Evolutionary conservation across 2,888 invertebrate species (phyloP).

Genomic region (Ypsolopha sequella): DNA sequence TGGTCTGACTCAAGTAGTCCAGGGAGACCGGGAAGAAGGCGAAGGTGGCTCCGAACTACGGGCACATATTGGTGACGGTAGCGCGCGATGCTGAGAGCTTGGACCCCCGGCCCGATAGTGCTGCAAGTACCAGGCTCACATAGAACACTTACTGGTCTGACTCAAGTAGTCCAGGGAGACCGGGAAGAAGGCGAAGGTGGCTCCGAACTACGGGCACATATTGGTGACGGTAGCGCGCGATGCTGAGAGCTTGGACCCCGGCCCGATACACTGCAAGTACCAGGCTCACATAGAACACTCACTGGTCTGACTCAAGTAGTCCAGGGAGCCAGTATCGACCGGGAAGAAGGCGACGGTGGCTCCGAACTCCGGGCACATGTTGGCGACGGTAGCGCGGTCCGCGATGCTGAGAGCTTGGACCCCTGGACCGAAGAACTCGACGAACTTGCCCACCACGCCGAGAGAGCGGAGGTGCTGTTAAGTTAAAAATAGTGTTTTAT

Average conservation of each 20-base stretch:
- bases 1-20: conserved; percentile 87
- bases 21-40: conserved; percentile 95
- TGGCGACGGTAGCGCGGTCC: conserved; percentile 97
- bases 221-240: conserved; percentile 99
- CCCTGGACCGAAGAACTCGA: conserved; percentile 98
- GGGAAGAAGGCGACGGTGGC: conserved; percentile 97
- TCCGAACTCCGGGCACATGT: conserved; percentile 98
- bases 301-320: conserved; percentile 91
- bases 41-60: conserved; percentile 94
- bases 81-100: conserved; percentile 95
- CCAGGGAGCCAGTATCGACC: conserved; percentile 83
- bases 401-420: conserved; percentile 92
- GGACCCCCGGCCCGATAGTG: conserved; percentile 93
- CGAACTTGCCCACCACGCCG: conserved; percentile 98
- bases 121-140: background rate
- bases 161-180: conserved; percentile 88
- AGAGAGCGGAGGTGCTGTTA: conserved; percentile 86
- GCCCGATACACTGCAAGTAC: background rate
- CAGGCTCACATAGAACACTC: conserved; percentile 17
- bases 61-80: conserved; percentile 99
- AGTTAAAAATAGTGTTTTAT: too few species aligned
- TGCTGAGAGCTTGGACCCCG: conserved; percentile 76
- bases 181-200: conserved; percentile 96
- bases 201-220: conserved; percentile 98
- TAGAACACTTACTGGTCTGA: conserved; percentile 79